Conservation (phyloP, 2,113 vertebrate species). For the Crotalus helleri region DNA sequence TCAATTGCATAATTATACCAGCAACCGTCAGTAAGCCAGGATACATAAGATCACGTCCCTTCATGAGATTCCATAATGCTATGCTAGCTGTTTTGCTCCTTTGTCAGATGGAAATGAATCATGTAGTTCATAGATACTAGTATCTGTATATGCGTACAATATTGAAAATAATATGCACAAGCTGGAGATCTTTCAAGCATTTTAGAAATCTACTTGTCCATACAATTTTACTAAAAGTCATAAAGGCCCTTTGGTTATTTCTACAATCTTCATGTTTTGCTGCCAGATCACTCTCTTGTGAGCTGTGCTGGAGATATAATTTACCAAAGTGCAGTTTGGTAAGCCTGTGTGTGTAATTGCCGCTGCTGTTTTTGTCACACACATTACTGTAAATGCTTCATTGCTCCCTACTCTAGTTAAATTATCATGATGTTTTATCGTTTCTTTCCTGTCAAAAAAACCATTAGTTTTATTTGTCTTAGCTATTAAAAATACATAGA, state of each 20-base stretch:
- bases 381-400: not conserved
- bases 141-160: not conserved
- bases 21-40: not conserved
- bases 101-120: not conserved
- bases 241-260: not conserved
- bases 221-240: not conserved
- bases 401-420: not conserved
- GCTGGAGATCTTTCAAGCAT: not conserved
- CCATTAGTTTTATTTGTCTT: not conserved
- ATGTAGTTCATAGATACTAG: not conserved
- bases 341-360: not conserved
- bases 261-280: not conserved
- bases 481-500: not conserved
- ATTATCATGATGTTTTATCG: not conserved
- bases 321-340: not conserved
- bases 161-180: not conserved
- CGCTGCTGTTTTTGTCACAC: not conserved
- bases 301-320: not conserved
- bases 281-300: not conserved
- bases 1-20: not conserved
- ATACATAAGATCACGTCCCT: not conserved
- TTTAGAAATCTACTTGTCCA: not conserved
- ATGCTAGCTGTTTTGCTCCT: not conserved
- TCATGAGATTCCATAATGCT: not conserved
- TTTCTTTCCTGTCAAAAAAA: not conserved